A percentile compares a stretch with the other conserved stretches of the same genome.
Evolutionary conservation across 2,113 vertebrate genomes (phyloP).

Genomic region (Tragelaphus buxtoni): DNA sequence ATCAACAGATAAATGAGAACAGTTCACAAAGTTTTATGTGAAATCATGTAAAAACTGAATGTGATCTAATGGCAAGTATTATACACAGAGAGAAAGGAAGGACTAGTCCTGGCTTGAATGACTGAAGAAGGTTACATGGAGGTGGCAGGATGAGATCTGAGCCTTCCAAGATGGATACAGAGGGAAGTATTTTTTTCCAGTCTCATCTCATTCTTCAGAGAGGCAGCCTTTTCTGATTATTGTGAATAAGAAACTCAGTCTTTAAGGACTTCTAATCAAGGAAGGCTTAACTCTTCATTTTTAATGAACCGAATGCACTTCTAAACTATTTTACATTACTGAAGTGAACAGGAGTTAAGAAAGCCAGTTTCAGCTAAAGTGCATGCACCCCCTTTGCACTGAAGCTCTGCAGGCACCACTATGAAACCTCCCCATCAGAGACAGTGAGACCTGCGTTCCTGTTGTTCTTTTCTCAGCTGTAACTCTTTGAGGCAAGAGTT

Average conservation of each 20-base stretch:
- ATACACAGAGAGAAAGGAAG: neutral
- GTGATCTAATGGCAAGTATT: neutral
- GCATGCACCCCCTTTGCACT: neutral
- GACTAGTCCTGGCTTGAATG: neutral
- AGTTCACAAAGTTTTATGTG: neutral
- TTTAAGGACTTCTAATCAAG: neutral
- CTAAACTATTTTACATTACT: neutral
- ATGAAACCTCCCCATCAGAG: neutral
- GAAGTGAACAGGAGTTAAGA: neutral
- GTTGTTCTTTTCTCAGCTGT: slow-evolving; percentile 27
- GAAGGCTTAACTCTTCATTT: neutral
- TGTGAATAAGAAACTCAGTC: neutral
- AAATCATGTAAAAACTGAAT: neutral
- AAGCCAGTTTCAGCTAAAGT: neutral
- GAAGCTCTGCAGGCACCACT: neutral
- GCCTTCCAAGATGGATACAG: neutral
- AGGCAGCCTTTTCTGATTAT: neutral
- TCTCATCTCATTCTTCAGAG: neutral
- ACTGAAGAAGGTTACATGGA: neutral
- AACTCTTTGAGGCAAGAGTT: slow-evolving; percentile 45
- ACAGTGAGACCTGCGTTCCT: neutral
- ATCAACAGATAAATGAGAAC: neutral
- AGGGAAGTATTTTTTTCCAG: neutral
- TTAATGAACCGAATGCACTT: neutral
- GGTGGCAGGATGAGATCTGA: no score